phyloP scores from a whole-genome alignment of 1,140 invertebrate species.

The Scaptomyza montana region DNA sequence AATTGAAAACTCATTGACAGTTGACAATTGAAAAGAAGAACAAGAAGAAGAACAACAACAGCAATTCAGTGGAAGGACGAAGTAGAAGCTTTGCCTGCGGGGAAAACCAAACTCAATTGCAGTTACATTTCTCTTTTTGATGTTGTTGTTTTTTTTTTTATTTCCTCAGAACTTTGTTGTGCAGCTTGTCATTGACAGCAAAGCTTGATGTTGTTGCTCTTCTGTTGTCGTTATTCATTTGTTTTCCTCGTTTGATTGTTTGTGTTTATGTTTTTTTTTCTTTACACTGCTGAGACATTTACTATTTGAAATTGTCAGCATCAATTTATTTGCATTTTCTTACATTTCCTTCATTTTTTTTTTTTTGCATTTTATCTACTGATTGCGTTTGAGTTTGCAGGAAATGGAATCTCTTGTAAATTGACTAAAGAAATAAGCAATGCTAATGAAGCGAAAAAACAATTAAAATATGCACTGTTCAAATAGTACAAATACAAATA shows the following conservation, averaged over 20 bases:
- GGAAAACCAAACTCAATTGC: constrained; percentile 69
- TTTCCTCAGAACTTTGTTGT: constrained; percentile 55
- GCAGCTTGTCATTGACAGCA: constrained; percentile 66
- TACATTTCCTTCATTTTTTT: constrained; percentile 39
- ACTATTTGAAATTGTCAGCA: constrained; percentile 79
- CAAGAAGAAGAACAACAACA: constrained; percentile 18
- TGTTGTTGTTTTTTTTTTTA: constrained; percentile 18
- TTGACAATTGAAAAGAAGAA: constrained; percentile 67
- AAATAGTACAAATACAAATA: neutral
- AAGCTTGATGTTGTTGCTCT: constrained; percentile 21
- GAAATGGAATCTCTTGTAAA: constrained; percentile 63
- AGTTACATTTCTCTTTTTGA: constrained; percentile 73
- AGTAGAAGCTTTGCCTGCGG: constrained; percentile 17
- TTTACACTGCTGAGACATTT: constrained; percentile 69
- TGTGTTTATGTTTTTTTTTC: constrained; percentile 3
- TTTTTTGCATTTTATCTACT: too few relatives aligned
- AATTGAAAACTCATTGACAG: constrained; percentile 81
- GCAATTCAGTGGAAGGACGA: too few relatives aligned
- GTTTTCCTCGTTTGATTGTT: constrained; percentile 42
- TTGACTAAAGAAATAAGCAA: constrained; percentile 10
- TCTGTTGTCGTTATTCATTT: constrained; percentile 62
- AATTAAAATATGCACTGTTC: constrained; percentile 48
- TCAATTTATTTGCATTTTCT: constrained; percentile 76
- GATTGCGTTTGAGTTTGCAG: constrained; percentile 46
- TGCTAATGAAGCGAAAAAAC: constrained; percentile 34